Evolutionary conservation across 2,888 invertebrate genomes (phyloP), one percentile per base, ranked within the genome.

Genomic region (Agrochola litura): DNA sequence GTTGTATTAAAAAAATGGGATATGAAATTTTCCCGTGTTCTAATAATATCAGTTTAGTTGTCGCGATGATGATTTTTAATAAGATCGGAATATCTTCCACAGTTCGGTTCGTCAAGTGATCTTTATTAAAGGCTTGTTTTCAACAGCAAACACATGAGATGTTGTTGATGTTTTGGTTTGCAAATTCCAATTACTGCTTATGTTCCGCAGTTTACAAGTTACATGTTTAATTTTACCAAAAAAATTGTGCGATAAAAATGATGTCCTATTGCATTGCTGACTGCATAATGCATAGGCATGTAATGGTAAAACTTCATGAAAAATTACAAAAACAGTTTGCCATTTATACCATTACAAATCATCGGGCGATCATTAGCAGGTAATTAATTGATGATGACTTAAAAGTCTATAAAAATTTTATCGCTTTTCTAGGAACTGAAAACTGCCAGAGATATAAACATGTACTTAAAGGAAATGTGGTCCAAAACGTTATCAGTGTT

Each of bases 161-260:
- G 14, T 43, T 66, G 60, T 81, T 72, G 61, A 81, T 83, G 19
- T 84, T 84, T 79, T 84, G 68, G 19, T 60, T 73, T 69, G 19
- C 37, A 56, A 68, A 84, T 81, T 79, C 60, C 69, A 67, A 71
- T 78, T 43, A 65, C 54, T 68, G 71, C 56, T 71, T 52, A 37
- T 79, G 37, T 41, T 22, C 46, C 19, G 56, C 46, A 14, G 41
- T 54, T 30, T 46, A 49, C 14, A 64, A 70, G 46, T 61, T 9
- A 61, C 49, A n/a, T 4, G 43, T 19, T 22, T 10, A 58, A 60
- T 71, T 64, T 4, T 54, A 37, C 22, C 10, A 46, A 37, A 52
- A 14, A 14, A 5, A 67, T 6, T 30, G 6, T 41, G 37, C 43
- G 71, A 30, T 69, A 60, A 63, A 61, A 37, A 54, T 25, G 0